Conservation (phyloP, 2,888 invertebrate genomes). For the Eulithis prunata region DNA sequence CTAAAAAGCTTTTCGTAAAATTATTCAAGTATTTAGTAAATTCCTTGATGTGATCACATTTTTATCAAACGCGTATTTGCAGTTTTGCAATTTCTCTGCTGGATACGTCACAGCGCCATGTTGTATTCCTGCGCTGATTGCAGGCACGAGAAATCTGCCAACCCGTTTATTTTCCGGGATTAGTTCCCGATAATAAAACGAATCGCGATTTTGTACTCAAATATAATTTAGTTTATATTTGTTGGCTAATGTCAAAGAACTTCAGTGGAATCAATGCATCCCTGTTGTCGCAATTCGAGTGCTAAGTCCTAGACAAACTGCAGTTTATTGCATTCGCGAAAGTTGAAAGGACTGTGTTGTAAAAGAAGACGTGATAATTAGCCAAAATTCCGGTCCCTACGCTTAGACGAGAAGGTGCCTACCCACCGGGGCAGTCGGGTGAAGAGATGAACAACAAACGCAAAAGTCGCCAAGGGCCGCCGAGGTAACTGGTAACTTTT, state of each 20-base stretch:
- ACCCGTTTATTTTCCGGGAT: slow-evolving; percentile 83
- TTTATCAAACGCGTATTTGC: slow-evolving; percentile 55
- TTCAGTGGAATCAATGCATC: slow-evolving; percentile 80
- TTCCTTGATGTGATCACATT: slow-evolving; percentile 52
- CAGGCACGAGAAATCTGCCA: slow-evolving; percentile 85
- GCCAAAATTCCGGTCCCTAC: slow-evolving; percentile 95
- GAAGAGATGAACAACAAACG: slow-evolving; percentile 91
- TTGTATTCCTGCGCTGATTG: slow-evolving; percentile 85
- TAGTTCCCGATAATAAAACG: slow-evolving; percentile 80
- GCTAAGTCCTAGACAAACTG: slow-evolving; percentile 81
- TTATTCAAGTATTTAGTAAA: slow-evolving; percentile 61
- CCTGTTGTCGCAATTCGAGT: slow-evolving; percentile 79
- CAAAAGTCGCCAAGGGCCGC: slow-evolving; percentile 92
- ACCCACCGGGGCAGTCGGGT: slow-evolving; percentile 87
- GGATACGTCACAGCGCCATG: slow-evolving; percentile 84
- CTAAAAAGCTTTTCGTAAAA: slow-evolving; percentile 62
- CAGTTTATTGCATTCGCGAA: slow-evolving; percentile 85
- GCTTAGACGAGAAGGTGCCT: slow-evolving; percentile 91
- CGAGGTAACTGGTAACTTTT: slow-evolving; percentile 85
- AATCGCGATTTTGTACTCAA: slow-evolving; percentile 83
- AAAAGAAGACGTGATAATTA: slow-evolving; percentile 83
- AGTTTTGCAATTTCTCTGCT: slow-evolving; percentile 79
- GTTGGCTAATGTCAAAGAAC: slow-evolving; percentile 81
- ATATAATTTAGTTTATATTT: slow-evolving; percentile 82
- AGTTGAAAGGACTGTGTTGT: slow-evolving; percentile 85